Evolutionary conservation across 2,888 invertebrate species (phyloP), one percentile per base, ranked within the genome.

Genomic region (Platynereis dumerilii): DNA sequence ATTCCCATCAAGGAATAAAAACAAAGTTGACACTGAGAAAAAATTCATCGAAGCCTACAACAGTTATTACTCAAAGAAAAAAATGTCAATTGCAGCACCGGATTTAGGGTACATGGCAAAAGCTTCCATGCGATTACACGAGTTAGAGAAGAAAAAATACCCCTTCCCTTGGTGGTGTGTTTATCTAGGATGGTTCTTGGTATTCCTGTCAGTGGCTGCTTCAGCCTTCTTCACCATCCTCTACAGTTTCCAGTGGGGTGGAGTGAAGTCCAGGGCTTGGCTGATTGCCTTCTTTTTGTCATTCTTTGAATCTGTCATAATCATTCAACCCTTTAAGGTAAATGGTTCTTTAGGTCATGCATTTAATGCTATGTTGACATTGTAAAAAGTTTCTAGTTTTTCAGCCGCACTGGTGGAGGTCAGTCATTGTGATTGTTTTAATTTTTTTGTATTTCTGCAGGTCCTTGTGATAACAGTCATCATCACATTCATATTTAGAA

Each of bases 141-240:
- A 34, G 12, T 34, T 34, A 12, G 34, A 34, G 12, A 34, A 34
- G 34, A 48, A 48, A 22, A 48, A n/a, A 22, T 20, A 48, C 20
- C 20, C n/a, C 3, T 22, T 48, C 17, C 48, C 48, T 5, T 22
- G 22, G 20, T 48, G 48, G 48, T n/a, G n/a, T n/a, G 22, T 48
- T 20, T 5, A n/a, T 7, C n/a, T 48, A 12, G n/a, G 20, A 22
- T 48, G 48, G 48, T 7, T 48, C 7, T 48, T 48, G 48, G 48
- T 48, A n/a, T n/a, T 48, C 20, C 48, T 48, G 7, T 3, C 20
- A 20, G 48, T 48, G n/a, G 48, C 48, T 12, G 48, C 20, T n/a
- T 48, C 48, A 48, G 48, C 48, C 48, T 48, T 48, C 48, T 48
- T 48, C 48, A 48, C 48, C 48, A 48, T 48, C 7, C 17, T 48